phyloP scores from a whole-genome alignment of 2,797 vertebrate species.

The Microctenopoma lineatum region DNA sequence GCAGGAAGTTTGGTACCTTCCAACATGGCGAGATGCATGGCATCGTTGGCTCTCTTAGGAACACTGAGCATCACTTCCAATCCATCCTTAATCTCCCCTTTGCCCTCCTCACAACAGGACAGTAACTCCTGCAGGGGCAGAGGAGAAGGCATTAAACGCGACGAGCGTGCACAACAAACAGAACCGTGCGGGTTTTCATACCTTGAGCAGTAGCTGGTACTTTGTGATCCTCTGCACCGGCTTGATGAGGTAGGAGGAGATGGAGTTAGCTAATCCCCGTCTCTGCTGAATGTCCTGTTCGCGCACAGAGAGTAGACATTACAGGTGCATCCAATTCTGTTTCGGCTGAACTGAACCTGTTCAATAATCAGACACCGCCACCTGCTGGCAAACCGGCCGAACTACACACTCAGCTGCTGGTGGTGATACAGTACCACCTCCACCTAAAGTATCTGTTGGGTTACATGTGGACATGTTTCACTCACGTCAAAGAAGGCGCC shows the following conservation, averaged over 20 bases:
- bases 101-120: conserved; percentile 98
- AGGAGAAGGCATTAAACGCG: background rate
- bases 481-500: conserved; percentile 98
- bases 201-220: conserved; percentile 98
- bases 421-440: too few species aligned
- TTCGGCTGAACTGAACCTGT: background rate
- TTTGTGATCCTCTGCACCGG: conserved; percentile 99
- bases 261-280: conserved; percentile 95
- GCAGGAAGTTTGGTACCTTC: conserved; percentile 83
- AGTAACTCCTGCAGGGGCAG: conserved; percentile 88
- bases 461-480: conserved; percentile 13
- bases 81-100: conserved; percentile 97
- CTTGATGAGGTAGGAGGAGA: conserved; percentile 99
- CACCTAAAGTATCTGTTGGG: too few species aligned
- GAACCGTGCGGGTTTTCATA: conserved; percentile 55
- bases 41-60: conserved; percentile 97
- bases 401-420: conserved; percentile 1
- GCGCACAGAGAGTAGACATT: background rate
- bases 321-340: too few species aligned
- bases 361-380: conserved; percentile 33
- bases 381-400: conserved; percentile 47
- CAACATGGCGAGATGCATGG: conserved; percentile 98
- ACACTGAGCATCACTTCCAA: conserved; percentile 98
- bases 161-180: background rate
- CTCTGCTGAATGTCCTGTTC: conserved; percentile 95